These are phyloP conservation scores for Caenorhabditis angaria DNA, from an alignment of 2,888 invertebrate species.

Conservation along the genomic window DNA sequence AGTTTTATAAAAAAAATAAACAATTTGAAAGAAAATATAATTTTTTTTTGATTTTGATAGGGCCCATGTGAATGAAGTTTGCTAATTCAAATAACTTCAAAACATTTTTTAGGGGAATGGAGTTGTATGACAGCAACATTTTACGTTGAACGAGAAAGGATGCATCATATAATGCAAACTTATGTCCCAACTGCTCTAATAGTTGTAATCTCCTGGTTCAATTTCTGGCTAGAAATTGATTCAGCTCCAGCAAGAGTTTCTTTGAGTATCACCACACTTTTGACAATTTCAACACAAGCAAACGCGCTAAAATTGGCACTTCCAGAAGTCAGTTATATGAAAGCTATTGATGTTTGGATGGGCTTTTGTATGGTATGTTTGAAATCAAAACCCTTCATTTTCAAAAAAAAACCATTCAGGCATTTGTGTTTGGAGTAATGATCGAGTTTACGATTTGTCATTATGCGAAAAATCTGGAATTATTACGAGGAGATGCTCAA, in stretches of 20 bases:
- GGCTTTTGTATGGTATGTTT: slow-evolving; percentile 71
- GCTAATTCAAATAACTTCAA: too few relatives aligned
- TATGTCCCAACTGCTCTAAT: slow-evolving; percentile 77
- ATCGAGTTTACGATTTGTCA: slow-evolving; percentile 71
- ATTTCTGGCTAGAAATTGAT: slow-evolving; percentile 72
- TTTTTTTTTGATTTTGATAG: too few relatives aligned
- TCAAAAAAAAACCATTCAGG: too few relatives aligned
- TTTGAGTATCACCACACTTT: slow-evolving; percentile 69
- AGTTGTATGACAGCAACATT: slow-evolving; percentile 76
- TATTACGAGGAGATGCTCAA: slow-evolving; percentile 48
- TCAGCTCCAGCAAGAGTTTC: slow-evolving; percentile 70
- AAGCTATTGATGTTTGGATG: slow-evolving; percentile 73
- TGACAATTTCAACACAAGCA: slow-evolving; percentile 66
- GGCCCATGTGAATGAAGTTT: too few relatives aligned
- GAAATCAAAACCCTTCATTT: too few relatives aligned
- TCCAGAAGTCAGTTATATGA: slow-evolving; percentile 71
- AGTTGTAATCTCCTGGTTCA: slow-evolving; percentile 76
- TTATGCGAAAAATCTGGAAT: slow-evolving; percentile 69
- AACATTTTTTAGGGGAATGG: slow-evolving; percentile 75
- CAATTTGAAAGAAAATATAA: too few relatives aligned
- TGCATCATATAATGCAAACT: slow-evolving; percentile 77
- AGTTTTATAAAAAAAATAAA: too few relatives aligned
- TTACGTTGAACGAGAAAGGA: slow-evolving; percentile 75
- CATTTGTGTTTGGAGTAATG: slow-evolving; percentile 71
- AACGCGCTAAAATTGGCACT: slow-evolving; percentile 70